Percentiles rank a stretch among this genome's conserved stretches.
Conservation (phyloP, 2,113 vertebrate species). For the Oxygymnocypris stewartii region DNA sequence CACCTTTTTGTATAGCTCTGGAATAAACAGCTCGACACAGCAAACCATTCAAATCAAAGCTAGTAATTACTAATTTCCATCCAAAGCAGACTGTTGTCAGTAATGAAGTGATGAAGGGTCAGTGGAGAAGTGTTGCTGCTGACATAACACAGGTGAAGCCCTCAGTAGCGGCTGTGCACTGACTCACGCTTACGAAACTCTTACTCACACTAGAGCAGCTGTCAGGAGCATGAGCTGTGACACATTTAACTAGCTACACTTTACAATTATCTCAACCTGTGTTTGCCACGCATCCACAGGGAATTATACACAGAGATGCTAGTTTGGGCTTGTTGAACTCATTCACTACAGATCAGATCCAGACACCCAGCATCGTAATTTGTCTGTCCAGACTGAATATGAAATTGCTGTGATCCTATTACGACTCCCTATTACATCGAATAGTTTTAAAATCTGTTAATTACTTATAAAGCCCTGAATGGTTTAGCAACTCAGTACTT, state of each 20-base stretch:
- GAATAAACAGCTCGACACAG: neutral
- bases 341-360: neutral
- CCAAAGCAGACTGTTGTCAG: neutral
- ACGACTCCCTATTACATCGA: too few species aligned
- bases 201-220: constrained; percentile 29
- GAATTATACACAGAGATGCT: constrained; percentile 7
- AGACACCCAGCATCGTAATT: neutral
- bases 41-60: neutral
- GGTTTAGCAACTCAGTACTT: too few species aligned
- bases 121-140: neutral
- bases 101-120: neutral
- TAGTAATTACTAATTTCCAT: constrained; percentile 2
- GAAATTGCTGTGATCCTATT: neutral
- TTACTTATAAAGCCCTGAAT: too few species aligned
- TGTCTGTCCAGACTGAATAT: neutral
- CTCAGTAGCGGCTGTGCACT: constrained; percentile 53
- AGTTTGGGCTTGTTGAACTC: constrained; percentile 12
- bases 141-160: constrained; percentile 59
- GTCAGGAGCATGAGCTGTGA: constrained; percentile 27
- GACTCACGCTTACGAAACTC: constrained; percentile 47
- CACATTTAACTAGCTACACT: constrained; percentile 16
- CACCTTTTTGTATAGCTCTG: neutral
- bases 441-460: too few species aligned
- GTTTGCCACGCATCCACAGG: neutral
- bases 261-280: constrained; percentile 13